Base-by-base conservation (phyloP, 2,888 invertebrate genomes). In the Eupithecia pulchellata region DNA sequence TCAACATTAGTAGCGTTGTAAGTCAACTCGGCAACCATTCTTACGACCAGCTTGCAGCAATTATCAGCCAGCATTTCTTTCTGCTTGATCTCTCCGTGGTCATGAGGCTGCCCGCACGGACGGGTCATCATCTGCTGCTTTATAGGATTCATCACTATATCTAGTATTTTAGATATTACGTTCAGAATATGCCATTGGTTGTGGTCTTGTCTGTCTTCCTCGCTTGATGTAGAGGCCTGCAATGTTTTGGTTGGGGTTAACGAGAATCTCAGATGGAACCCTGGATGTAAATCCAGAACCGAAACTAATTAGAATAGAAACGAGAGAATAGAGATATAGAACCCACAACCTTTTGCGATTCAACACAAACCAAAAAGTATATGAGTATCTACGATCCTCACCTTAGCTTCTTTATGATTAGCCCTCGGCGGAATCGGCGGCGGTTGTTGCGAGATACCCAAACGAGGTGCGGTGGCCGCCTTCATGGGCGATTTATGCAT, bases 11-110 rank as follows among this genome's bases (percentile, higher is more conserved):
- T 87, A 0, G 91, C 88, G 64, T 88, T 91, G 63, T 86, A 85
- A 0, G 92, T 97, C 73, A 99, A 95, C 91, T 99, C 99, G 1
- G 98, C 98, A 57, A 99, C 95, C 0, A 99, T 96, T 68, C 98
- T 95, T 0, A 97, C 97, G 72, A 97, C 86, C 27, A 98, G 91
- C 86, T 97, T 97, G 83, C 97, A 97, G 81, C 97, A 97, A 86
- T 95, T 95, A 72, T 96, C 95, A 0, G 96, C 92, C 3, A 97
- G 93, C 3, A 95, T 92, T 14, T 96, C 95, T 60, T 94, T 82
- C 58, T 95, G 94, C 71, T 95, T 94, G 74, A 95, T 93, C 80
- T 93, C 92, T 32, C 92, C 93, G 77, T 93, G 93, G 75, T 94
- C 91, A 76, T 93, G 91, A 11, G 90, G 84, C 75, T 90, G 89